Evolutionary conservation across 2,797 vertebrate species (phyloP).

Genomic region (Rhinichthys osculus): DNA sequence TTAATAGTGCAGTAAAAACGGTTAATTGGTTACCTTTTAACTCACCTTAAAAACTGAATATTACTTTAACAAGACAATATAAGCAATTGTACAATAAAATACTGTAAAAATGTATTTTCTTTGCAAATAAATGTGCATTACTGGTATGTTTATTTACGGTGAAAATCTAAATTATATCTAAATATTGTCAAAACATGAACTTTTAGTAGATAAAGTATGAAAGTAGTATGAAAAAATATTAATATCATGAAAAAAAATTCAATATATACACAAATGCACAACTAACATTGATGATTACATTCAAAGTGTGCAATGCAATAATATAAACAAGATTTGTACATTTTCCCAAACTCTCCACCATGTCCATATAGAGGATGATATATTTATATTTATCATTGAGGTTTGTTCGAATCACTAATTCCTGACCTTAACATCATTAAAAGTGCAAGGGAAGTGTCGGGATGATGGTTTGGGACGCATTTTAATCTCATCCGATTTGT

Average conservation of each 20-base stretch:
- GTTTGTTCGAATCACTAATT: not conserved
- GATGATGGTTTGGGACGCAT: not conserved
- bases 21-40: not conserved
- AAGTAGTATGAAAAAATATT: too few species aligned
- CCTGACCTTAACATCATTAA: not conserved
- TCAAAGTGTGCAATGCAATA: too few species aligned
- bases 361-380: not conserved
- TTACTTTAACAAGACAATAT: not conserved
- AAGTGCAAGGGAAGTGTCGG: not conserved
- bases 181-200: not conserved
- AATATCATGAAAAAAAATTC: too few species aligned
- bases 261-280: too few species aligned
- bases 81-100: not conserved
- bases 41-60: not conserved
- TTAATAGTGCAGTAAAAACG: not conserved
- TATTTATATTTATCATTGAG: not conserved
- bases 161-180: not conserved
- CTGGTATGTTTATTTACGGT: not conserved
- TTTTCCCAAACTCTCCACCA: too few species aligned
- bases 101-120: not conserved
- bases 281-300: too few species aligned
- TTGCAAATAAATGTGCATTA: not conserved
- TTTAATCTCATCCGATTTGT: slow-evolving; percentile 57
- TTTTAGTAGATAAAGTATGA: not conserved
- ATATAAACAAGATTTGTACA: too few species aligned